phyloP scores from a whole-genome alignment of 1,140 invertebrate species.

The Orussus abietinus region DNA sequence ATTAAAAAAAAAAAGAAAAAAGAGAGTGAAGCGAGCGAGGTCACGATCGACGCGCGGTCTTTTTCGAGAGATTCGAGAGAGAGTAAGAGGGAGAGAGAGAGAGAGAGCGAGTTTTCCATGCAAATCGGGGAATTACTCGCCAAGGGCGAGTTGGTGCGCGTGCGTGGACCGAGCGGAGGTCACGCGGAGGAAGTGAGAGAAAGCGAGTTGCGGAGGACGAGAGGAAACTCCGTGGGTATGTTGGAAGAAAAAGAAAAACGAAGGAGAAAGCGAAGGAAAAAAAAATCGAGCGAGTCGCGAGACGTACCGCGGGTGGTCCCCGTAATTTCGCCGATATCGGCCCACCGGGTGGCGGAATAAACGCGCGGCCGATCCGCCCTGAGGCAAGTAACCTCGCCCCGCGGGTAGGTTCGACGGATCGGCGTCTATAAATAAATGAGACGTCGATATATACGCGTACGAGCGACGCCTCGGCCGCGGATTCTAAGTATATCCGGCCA shows the following conservation, averaged over 20 bases:
- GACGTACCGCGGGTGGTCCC: too few relatives aligned
- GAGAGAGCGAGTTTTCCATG: slow-evolving; percentile 15
- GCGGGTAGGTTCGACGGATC: too few relatives aligned
- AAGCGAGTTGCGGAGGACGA: slow-evolving; percentile 4
- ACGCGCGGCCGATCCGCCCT: too few relatives aligned
- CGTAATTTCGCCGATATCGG: too few relatives aligned
- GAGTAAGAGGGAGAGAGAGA: slow-evolving; percentile 18
- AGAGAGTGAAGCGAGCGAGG: slow-evolving; percentile 12
- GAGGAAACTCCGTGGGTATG: slow-evolving; percentile 4
- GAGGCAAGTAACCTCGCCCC: too few relatives aligned
- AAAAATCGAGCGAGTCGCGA: too few relatives aligned
- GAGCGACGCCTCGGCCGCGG: too few relatives aligned
- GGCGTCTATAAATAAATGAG: too few relatives aligned
- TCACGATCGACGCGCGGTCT: slow-evolving; percentile 19
- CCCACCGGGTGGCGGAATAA: too few relatives aligned
- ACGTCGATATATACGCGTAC: too few relatives aligned
- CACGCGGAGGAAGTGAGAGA: slow-evolving; percentile 23
- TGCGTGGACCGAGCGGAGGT: not conserved
- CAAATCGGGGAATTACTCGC: too few relatives aligned
- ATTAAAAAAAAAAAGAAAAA: slow-evolving; percentile 17
- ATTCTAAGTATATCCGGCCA: too few relatives aligned
- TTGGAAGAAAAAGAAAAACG: slow-evolving; percentile 15
- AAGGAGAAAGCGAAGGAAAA: slow-evolving; percentile 14
- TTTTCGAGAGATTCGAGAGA: slow-evolving; percentile 23
- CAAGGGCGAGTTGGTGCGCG: slow-evolving; percentile 10